These are phyloP conservation scores for Hippoglossus hippoglossus DNA, from an alignment of 2,797 vertebrate genomes.

Conservation along the genomic window DNA sequence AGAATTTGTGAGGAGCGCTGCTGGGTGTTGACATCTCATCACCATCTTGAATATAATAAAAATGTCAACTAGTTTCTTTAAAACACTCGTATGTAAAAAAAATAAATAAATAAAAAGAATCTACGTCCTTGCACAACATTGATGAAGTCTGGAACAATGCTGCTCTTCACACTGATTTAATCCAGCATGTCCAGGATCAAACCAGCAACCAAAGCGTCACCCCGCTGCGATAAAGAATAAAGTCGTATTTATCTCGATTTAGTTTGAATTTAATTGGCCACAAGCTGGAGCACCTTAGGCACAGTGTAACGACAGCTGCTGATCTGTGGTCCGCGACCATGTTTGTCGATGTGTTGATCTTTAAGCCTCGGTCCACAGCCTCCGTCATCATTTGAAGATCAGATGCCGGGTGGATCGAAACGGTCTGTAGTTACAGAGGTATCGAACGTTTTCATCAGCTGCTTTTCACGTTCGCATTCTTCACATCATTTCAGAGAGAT, in stretches of 20 bases:
- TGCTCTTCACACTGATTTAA: no score
- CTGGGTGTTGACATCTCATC: no score
- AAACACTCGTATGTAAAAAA: no score
- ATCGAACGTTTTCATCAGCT: not conserved
- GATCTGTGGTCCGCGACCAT: not conserved
- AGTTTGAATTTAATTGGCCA: conserved; percentile 13
- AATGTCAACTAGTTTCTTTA: no score
- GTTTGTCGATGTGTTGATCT: conserved; percentile 18
- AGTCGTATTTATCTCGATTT: not conserved
- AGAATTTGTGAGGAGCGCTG: no score
- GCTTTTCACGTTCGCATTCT: not conserved
- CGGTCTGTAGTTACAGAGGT: not conserved
- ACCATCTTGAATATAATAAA: no score
- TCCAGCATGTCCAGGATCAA: no score
- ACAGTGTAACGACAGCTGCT: conserved; percentile 1
- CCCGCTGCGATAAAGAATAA: no score
- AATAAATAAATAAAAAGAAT: no score
- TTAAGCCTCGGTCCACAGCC: not conserved
- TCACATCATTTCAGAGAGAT: not conserved
- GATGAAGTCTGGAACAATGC: no score
- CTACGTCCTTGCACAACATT: no score
- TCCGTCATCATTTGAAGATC: not conserved
- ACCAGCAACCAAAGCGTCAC: no score
- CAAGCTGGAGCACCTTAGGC: conserved; percentile 14
- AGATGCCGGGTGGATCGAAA: not conserved